Percentiles rank a stretch among this genome's conserved stretches.
Evolutionary conservation across 2,797 vertebrate species (phyloP).

Genomic region (Sylvia borin): DNA sequence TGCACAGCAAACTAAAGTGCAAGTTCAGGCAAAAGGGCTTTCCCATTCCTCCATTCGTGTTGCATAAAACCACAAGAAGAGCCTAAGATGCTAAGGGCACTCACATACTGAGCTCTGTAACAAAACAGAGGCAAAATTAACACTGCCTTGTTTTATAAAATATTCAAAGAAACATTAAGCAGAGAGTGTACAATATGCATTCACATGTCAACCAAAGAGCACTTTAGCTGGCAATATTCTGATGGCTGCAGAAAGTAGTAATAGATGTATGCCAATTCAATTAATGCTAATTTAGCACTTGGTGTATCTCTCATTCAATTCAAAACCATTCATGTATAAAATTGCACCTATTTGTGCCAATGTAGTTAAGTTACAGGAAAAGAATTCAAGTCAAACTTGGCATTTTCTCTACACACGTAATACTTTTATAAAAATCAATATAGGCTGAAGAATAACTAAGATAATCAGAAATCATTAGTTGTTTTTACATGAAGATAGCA

Average conservation of each 20-base stretch:
- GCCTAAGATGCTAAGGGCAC: neutral
- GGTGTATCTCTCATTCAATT: constrained; percentile 12
- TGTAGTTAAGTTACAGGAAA: neutral
- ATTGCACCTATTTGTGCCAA: constrained; percentile 1
- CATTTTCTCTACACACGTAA: neutral
- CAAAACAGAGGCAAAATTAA: neutral
- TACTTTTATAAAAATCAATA: neutral
- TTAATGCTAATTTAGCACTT: constrained; percentile 17
- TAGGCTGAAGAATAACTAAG: neutral
- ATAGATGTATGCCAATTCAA: constrained; percentile 32
- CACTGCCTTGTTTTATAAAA: neutral
- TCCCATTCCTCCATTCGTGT: neutral
- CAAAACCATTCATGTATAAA: constrained; percentile 17
- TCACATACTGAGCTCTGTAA: neutral
- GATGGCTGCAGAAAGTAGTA: constrained; percentile 7
- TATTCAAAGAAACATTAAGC: neutral
- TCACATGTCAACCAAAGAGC: neutral
- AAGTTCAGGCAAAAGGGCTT: neutral
- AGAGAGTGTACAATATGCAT: neutral
- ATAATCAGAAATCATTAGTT: neutral
- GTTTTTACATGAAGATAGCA: neutral
- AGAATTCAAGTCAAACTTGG: neutral
- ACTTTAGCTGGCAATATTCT: neutral
- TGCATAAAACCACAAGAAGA: neutral
- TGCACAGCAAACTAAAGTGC: neutral